phyloP scores from a whole-genome alignment of 2,113 vertebrate genomes.

The Sigmodon hispidus region DNA sequence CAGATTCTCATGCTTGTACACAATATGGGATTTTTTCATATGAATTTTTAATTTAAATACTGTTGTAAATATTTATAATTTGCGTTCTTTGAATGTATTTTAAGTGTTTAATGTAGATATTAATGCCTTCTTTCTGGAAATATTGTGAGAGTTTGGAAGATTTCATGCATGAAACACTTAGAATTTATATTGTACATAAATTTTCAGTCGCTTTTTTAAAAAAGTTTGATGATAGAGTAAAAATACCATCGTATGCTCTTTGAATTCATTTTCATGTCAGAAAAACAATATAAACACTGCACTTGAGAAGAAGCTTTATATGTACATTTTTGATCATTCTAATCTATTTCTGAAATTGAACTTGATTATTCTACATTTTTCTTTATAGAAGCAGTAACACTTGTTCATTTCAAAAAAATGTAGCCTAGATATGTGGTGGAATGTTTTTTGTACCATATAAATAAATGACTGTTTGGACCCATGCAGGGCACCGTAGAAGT shows the following conservation, averaged over 20 bases:
- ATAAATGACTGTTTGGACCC: too few relatives aligned
- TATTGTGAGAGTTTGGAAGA: neutral
- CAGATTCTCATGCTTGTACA: neutral
- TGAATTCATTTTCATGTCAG: constrained; percentile 18
- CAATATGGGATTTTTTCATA: neutral
- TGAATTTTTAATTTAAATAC: neutral
- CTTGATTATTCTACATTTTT: constrained; percentile 19
- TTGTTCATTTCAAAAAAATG: constrained; percentile 30
- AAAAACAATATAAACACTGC: neutral
- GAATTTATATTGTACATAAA: neutral
- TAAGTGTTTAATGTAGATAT: neutral
- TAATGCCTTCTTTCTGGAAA: constrained; percentile 4
- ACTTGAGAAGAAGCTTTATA: neutral
- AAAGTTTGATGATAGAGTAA: constrained; percentile 8
- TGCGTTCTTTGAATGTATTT: neutral
- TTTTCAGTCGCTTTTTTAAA: constrained; percentile 5
- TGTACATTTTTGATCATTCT: neutral
- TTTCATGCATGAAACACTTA: neutral
- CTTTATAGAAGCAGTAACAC: neutral
- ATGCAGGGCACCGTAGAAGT: too few relatives aligned
- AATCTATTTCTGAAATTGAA: neutral
- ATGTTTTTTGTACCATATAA: too few relatives aligned
- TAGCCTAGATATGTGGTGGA: too few relatives aligned
- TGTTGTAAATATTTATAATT: neutral
- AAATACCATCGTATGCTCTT: neutral